Evolutionary conservation across 1,140 invertebrate genomes (phyloP).

Genomic region (Araneus ventricosus): DNA sequence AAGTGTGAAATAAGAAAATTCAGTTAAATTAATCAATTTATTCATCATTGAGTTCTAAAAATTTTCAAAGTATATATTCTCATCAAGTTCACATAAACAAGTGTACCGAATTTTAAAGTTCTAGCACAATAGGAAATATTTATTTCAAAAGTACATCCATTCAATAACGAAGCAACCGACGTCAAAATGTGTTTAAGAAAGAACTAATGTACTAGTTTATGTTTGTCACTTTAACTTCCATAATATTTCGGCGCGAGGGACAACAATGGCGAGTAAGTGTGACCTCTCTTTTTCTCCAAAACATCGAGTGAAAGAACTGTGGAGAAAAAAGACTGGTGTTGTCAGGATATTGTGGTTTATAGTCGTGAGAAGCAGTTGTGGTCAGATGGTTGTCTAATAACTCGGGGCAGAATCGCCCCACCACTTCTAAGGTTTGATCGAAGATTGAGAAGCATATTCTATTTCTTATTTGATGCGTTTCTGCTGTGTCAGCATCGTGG

Average conservation of each 20-base stretch:
- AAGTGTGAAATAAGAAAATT: no score
- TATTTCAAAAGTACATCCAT: no score
- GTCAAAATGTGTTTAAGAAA: no score
- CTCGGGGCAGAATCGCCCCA: slow-evolving; percentile 45
- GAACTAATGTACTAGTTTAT: no score
- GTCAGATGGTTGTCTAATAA: slow-evolving; percentile 68
- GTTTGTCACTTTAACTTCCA: no score
- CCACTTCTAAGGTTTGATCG: slow-evolving; percentile 53
- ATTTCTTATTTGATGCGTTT: slow-evolving; percentile 12
- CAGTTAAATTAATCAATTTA: no score
- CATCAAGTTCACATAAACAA: no score
- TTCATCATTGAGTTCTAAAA: no score
- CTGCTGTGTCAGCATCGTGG: neutral
- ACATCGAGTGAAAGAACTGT: neutral
- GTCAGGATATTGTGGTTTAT: slow-evolving; percentile 66
- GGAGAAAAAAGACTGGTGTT: neutral
- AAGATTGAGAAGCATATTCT: slow-evolving; percentile 55
- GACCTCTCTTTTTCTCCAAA: neutral
- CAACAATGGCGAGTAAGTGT: neutral
- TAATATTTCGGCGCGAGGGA: neutral
- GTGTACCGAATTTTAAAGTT: no score
- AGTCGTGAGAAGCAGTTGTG: slow-evolving; percentile 53
- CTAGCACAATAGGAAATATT: no score
- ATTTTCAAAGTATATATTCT: no score
- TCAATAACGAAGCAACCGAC: no score